Evolutionary conservation across 2,888 invertebrate genomes (phyloP).

Genomic region (Hirtodrosophila duncani): DNA sequence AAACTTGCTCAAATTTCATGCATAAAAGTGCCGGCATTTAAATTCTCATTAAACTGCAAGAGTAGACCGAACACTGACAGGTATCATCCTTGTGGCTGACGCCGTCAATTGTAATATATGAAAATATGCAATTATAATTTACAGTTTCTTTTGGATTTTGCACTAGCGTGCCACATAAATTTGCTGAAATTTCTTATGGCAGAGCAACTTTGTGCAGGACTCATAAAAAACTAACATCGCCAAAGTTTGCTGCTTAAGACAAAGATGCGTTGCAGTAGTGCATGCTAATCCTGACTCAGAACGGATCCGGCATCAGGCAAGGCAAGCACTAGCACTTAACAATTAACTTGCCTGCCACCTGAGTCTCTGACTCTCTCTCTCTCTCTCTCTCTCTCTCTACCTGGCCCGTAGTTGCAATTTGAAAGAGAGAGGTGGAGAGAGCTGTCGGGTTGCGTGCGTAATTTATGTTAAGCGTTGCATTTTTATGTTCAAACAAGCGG

Average conservation of each 20-base stretch:
- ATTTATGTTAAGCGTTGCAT: slow-evolving; percentile 71
- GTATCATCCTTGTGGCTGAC: too few relatives aligned
- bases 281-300: slow-evolving; percentile 55
- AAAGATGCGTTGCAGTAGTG: slow-evolving; percentile 15
- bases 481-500: slow-evolving; percentile 72
- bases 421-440: too few relatives aligned
- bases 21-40: slow-evolving; percentile 50
- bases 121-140: slow-evolving; percentile 78
- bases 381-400: slow-evolving; percentile 1
- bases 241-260: slow-evolving; percentile 52
- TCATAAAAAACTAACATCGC: slow-evolving; percentile 37
- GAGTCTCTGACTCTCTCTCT: slow-evolving; percentile 20
- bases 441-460: slow-evolving; percentile 54
- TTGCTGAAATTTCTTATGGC: slow-evolving; percentile 39
- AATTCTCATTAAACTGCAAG: slow-evolving; percentile 57
- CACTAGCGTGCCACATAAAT: slow-evolving; percentile 53
- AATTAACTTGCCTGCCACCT: slow-evolving; percentile 67
- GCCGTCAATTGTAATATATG: slow-evolving; percentile 76
- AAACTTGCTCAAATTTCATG: slow-evolving; percentile 51
- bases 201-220: slow-evolving; percentile 54
- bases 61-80: slow-evolving; percentile 12
- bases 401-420: too few relatives aligned
- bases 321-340: slow-evolving; percentile 63
- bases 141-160: slow-evolving; percentile 45
- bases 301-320: slow-evolving; percentile 36